A percentile compares a stretch with the other conserved stretches of the same genome.
Evolutionary conservation across 2,797 vertebrate species (phyloP).

Genomic region (Crenuchus spilurus): DNA sequence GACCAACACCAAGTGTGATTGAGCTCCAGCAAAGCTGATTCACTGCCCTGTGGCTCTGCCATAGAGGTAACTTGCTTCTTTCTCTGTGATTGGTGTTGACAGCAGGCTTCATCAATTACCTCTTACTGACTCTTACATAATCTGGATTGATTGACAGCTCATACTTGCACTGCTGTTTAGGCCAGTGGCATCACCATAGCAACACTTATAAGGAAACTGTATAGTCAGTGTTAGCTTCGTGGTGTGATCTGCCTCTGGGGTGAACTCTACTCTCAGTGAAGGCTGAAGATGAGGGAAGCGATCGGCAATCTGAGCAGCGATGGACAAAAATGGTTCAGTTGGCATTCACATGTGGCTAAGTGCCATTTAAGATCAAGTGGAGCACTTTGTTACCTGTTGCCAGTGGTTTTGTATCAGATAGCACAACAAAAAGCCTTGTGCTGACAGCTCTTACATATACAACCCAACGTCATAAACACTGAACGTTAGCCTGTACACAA

Average conservation of each 20-base stretch:
- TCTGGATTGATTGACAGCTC: constrained; percentile 13
- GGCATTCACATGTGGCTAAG: background rate
- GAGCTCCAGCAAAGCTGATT: background rate
- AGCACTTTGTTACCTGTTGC: background rate
- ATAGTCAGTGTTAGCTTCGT: too few relatives aligned
- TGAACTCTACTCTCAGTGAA: constrained; percentile 20
- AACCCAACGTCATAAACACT: too few relatives aligned
- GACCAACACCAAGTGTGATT: background rate
- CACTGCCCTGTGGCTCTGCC: background rate
- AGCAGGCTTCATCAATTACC: constrained; percentile 22
- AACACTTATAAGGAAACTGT: constrained; percentile 28
- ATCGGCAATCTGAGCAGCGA: background rate
- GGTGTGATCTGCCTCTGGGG: constrained; percentile 13
- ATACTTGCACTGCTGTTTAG: constrained; percentile 8
- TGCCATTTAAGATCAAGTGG: background rate
- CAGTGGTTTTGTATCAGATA: background rate
- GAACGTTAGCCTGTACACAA: too few relatives aligned
- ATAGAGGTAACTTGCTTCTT: background rate
- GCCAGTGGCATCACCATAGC: constrained; percentile 31
- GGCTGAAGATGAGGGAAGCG: background rate
- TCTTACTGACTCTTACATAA: constrained; percentile 27
- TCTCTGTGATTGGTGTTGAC: constrained; percentile 17
- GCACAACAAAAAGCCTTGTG: too few relatives aligned
- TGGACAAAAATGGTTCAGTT: background rate
- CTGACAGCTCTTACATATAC: too few relatives aligned